Evolutionary conservation across 2,113 vertebrate genomes (phyloP).

Genomic region (Lichenostomus cassidix): DNA sequence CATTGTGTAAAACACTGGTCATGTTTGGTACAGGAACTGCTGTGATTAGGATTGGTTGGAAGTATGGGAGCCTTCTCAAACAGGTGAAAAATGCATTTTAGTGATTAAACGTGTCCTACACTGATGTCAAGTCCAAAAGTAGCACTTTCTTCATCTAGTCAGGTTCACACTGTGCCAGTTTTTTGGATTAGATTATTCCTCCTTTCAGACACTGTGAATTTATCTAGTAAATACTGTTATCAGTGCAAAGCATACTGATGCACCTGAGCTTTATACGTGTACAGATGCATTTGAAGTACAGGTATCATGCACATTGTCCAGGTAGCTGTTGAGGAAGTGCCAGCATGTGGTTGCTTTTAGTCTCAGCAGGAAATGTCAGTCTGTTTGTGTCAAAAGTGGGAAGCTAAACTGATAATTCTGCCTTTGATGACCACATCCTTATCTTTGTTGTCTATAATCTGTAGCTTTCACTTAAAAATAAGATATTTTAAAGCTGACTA

Average conservation of each 20-base stretch:
- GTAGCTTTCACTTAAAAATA: not conserved
- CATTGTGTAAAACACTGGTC: not conserved
- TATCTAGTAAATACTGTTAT: not conserved
- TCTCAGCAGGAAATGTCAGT: not conserved
- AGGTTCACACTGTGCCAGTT: not conserved
- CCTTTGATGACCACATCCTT: not conserved
- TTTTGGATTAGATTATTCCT: not conserved
- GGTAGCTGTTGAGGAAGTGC: not conserved
- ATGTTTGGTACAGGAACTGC: not conserved
- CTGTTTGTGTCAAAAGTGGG: not conserved
- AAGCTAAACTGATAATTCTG: not conserved
- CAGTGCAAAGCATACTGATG: not conserved
- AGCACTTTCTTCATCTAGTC: not conserved
- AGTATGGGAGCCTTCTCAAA: not conserved
- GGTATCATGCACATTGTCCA: not conserved
- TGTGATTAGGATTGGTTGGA: not conserved
- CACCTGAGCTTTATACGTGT: not conserved
- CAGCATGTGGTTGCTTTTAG: not conserved
- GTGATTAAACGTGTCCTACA: not conserved
- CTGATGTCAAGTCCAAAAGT: not conserved
- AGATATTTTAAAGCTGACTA: not conserved
- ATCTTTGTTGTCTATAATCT: not conserved
- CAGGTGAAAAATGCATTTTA: not conserved
- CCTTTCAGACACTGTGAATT: not conserved
- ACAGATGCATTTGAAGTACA: not conserved